These are phyloP conservation scores for Clavelina lepadiformis DNA, from an alignment of 23 tunicate species.

Conservation along the genomic window DNA sequence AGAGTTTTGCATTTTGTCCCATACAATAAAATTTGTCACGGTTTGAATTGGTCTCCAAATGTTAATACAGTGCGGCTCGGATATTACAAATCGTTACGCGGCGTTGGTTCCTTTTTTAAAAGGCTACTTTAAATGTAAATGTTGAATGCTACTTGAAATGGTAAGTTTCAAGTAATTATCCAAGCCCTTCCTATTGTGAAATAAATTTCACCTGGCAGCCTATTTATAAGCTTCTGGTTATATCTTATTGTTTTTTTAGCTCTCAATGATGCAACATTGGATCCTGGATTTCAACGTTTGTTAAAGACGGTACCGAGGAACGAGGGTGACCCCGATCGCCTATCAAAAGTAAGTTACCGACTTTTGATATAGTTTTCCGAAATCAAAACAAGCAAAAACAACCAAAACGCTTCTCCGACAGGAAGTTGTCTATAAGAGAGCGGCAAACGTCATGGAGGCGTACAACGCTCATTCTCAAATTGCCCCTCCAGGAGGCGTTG, in stretches of 20 bases:
- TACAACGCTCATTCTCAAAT: constrained; percentile 52
- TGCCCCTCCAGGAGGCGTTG: constrained; percentile 15
- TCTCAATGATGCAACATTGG: constrained; percentile 77
- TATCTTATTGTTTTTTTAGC: constrained; percentile 47
- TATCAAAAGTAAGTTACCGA: constrained; percentile 68
- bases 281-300: constrained; percentile 79
- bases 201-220: too few relatives aligned
- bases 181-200: too few relatives aligned
- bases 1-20: too few relatives aligned
- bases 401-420: constrained; percentile 7
- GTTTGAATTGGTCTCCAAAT: too few relatives aligned
- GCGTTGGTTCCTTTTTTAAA: too few relatives aligned
- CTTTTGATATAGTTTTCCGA: neutral
- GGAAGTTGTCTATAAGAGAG: constrained; percentile 83
- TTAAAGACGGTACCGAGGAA: constrained; percentile 78
- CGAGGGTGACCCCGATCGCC: constrained; percentile 85
- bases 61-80: too few relatives aligned
- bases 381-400: neutral
- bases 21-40: too few relatives aligned
- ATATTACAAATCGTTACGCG: too few relatives aligned
- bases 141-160: too few relatives aligned
- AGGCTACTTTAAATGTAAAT: too few relatives aligned
- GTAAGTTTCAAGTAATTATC: too few relatives aligned
- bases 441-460: constrained; percentile 82
- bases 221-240: too few relatives aligned